Evolutionary conservation across 1,140 invertebrate species (phyloP), one percentile per base, ranked within the genome.

Genomic region (Drepana arcuata): DNA sequence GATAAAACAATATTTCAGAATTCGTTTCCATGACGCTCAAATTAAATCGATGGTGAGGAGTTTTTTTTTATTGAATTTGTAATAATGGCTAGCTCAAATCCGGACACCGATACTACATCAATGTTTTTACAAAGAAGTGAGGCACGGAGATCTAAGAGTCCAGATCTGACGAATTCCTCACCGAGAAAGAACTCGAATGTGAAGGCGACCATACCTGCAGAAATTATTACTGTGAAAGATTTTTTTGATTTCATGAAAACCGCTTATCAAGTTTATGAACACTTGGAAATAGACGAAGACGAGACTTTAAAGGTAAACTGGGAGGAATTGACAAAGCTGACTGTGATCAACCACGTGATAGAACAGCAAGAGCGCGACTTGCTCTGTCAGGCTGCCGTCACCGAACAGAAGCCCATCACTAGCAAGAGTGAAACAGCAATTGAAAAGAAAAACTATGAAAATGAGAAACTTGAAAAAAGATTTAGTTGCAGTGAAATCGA

Each of bases 221-320:
- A 83, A 77, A 69, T 89, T 37, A 86, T 91, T 40, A 87, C 89
- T 0, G 86, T 90, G 12, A 87, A 87, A 71, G 86, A 89, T 51
- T 91, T 91, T 68, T 87, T 91, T 42, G 89, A 91, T 55, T 90
- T 91, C 66, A 87, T 92, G 83, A 86, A 87, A 63, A 89, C 88
- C 6, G 89, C 89, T 1, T 91, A 91, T 75, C 89, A 90, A 73
- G 81, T 86, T 1, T 85, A 89, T 38, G 87, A 89, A 26, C 87
- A 85, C 60, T 79, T 88, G 26, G 88, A 90, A 67, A 85, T 83
- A 12, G 72, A 88, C 14, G 82, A 86, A 9, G 83, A 84, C 7
- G 84, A 85, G 10, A 71, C 85, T n/a, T 73, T 82, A 1, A 85
- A 86, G 54, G 87, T 91, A 23, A 82, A 90, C 51, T 91, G 89